Conservation (phyloP, 2,797 vertebrate species). For the Urocyon cinereoargenteus region DNA sequence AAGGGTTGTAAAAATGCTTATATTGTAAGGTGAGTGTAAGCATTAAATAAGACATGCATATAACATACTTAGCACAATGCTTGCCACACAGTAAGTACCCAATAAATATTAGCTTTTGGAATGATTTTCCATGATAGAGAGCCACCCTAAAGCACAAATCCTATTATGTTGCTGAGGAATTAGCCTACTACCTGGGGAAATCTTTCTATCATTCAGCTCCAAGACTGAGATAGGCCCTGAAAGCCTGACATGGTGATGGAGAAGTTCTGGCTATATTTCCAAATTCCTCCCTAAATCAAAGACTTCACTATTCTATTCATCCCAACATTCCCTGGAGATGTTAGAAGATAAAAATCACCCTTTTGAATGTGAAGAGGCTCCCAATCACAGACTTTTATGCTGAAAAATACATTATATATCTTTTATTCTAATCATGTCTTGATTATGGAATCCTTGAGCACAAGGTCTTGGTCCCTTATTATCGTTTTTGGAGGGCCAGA, state of each 20-base stretch:
- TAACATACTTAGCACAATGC: not conserved
- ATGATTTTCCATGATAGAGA: not conserved
- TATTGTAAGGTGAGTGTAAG: not conserved
- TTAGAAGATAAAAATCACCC: not conserved
- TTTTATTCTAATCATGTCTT: not conserved
- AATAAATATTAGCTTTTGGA: not conserved
- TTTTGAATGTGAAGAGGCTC: not conserved
- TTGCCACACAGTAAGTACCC: not conserved
- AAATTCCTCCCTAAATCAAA: not conserved
- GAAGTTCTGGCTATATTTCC: not conserved
- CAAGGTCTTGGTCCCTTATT: not conserved
- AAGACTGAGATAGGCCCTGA: not conserved
- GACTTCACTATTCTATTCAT: not conserved
- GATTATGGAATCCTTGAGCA: not conserved
- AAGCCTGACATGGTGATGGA: not conserved
- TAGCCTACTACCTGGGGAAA: not conserved
- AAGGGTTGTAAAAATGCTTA: not conserved
- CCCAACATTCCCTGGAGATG: not conserved
- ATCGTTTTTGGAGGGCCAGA: not conserved
- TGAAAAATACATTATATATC: not conserved
- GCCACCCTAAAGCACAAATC: not conserved
- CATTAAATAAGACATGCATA: not conserved
- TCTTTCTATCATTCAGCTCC: not conserved
- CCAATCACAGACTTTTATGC: not conserved
- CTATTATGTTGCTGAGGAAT: not conserved